phyloP scores from a whole-genome alignment of 1,140 invertebrate genomes.

The Musca domestica region DNA sequence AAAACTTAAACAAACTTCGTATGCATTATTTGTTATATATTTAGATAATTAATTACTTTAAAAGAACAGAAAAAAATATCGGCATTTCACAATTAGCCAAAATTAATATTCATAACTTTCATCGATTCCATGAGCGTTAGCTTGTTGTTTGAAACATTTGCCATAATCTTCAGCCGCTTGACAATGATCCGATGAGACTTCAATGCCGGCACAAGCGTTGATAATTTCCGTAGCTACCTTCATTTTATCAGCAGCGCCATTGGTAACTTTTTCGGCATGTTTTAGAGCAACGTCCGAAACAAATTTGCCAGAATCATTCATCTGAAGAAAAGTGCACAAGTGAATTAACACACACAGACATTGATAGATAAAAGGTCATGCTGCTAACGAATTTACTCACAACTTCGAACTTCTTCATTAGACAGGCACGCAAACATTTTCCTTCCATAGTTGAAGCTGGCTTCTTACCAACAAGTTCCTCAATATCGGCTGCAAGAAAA shows the following conservation, averaged over 20 bases:
- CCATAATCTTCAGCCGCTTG: neutral
- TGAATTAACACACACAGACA: neutral
- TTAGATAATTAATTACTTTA: no score
- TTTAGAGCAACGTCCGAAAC: neutral
- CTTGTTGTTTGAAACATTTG: neutral
- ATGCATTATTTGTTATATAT: no score
- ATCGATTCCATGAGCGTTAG: neutral
- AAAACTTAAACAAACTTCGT: no score
- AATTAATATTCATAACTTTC: neutral
- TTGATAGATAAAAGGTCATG: no score
- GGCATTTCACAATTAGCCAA: no score
- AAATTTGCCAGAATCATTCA: neutral
- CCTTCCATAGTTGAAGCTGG: neutral
- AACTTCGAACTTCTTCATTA: conserved; percentile 2
- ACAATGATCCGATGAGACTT: neutral
- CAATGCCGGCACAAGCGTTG: neutral
- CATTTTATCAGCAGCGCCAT: neutral
- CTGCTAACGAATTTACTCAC: no score
- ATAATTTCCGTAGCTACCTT: neutral
- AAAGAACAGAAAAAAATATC: no score
- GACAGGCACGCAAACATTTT: neutral
- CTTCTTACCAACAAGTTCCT: neutral
- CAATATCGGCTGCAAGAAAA: neutral
- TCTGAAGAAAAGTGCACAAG: neutral
- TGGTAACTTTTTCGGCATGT: neutral